Evolutionary conservation across 2,113 vertebrate genomes (phyloP).

Genomic region (Amblyopsis rosae): DNA sequence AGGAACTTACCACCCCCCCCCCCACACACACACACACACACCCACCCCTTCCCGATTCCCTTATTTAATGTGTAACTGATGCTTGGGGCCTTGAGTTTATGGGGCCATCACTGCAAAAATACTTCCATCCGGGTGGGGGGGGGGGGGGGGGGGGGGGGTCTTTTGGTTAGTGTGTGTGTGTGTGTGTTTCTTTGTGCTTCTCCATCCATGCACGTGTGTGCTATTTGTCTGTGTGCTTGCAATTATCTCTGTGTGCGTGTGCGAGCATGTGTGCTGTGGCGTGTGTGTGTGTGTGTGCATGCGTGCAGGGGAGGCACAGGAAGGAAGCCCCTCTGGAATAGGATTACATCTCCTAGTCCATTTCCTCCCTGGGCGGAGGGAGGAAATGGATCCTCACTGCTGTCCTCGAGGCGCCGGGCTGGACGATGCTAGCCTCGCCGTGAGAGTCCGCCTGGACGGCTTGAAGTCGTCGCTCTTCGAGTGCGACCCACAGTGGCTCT

Average conservation of each 20-base stretch:
- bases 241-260: conserved; percentile 11
- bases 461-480: too few relatives aligned
- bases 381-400: conserved; percentile 63
- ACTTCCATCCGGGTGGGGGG: too few relatives aligned
- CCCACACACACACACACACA: background rate
- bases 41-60: background rate
- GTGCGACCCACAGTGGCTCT: too few relatives aligned
- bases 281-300: conserved; percentile 18
- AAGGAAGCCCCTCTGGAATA: conserved; percentile 66
- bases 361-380: conserved; percentile 37
- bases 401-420: conserved; percentile 43
- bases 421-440: background rate
- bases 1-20: conserved; percentile 24
- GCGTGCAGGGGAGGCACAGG: background rate
- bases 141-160: too few relatives aligned
- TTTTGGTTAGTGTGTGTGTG: conserved; percentile 5
- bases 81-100: conserved; percentile 18
- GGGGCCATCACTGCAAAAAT: background rate
- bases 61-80: conserved; percentile 28
- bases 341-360: conserved; percentile 73
- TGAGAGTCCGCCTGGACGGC: too few relatives aligned
- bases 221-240: background rate
- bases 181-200: background rate
- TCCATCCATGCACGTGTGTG: too few relatives aligned
- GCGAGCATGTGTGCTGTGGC: conserved; percentile 16